phyloP scores from a whole-genome alignment of 2,888 invertebrate species.

The Physocephala rufipes region DNA sequence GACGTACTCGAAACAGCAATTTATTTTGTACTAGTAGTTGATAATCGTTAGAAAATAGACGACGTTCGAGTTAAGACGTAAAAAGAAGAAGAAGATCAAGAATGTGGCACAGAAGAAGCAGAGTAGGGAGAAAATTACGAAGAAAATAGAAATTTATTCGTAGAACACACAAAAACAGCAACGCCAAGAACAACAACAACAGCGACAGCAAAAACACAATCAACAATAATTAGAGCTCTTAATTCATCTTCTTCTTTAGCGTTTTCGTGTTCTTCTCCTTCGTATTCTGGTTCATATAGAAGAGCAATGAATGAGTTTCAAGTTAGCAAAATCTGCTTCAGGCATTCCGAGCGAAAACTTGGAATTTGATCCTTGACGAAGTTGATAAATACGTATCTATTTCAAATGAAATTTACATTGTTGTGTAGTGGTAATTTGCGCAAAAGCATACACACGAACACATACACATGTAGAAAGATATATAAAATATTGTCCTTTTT shows the following conservation, averaged over 20 bases:
- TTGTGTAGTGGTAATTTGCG: no score
- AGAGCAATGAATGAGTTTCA: not conserved
- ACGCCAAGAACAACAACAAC: not conserved
- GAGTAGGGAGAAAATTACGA: not conserved
- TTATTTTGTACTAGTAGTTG: constrained; percentile 8
- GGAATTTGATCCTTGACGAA: constrained; percentile 22
- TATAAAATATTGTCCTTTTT: no score
- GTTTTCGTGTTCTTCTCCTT: no score
- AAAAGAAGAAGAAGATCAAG: not conserved
- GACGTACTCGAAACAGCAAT: constrained; percentile 32
- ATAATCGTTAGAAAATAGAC: not conserved
- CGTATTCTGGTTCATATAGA: no score
- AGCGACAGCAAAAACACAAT: not conserved
- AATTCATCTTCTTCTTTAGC: no score
- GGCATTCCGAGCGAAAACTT: constrained; percentile 6
- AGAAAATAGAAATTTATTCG: not conserved
- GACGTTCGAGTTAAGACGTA: not conserved
- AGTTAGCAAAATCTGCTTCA: not conserved
- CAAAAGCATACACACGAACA: no score
- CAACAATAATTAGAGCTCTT: not conserved
- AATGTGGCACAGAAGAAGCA: not conserved
- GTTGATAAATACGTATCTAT: not conserved
- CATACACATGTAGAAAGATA: no score
- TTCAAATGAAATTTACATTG: not conserved
- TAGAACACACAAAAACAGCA: no score